Evolutionary conservation across 2,797 vertebrate genomes (phyloP), one percentile per base, ranked within the genome.

Genomic region (Hephaestus fuliginosus): DNA sequence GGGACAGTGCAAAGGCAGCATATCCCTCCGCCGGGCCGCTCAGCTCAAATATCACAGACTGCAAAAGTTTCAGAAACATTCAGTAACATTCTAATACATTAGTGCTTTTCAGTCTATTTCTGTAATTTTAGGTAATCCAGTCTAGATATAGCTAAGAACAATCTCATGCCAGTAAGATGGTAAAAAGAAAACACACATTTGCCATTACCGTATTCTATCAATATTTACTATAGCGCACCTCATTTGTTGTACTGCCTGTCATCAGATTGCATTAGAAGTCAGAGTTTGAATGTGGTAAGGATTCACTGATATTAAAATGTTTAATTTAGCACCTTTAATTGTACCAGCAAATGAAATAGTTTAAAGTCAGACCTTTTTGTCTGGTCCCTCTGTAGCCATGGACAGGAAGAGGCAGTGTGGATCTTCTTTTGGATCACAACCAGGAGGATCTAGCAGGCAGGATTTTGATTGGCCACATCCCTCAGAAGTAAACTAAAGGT

Each of bases 21-120:
- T 97, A 97, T 72, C 97, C 97, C 51, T 95, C 92, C 25, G 92
- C 91, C 30, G 95, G 95, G 8, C 96, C 96, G 1, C 97, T 97
- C 93, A 97, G 92, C 87, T 97, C 96, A 81, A 97, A 92, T 53
- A 87, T 62, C 60, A 96, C 93, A 0, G 93, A 92, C 22, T 80
- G 90, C 39, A 70, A 48, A 43, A 58, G 33, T 7, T 36, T 36
- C 33, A 36, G 7, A 36, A 71, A 46, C 18, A 56, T 61, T 15
- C 53, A 43, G 8, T 13, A 28, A 15, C 7, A 4, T 28, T 56
- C 33, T 49, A 9, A 7, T 36, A 36, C 33, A 36, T 51, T 13
- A 3, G 6, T 9, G 17, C 6, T 17, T 70, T 20, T 56, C 17
- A 56, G 4, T 36, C 9, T 14, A 48, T 57, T 56, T 41, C n/a